Base-by-base conservation (phyloP, 2,113 vertebrate species). In the Zosterops lateralis region DNA sequence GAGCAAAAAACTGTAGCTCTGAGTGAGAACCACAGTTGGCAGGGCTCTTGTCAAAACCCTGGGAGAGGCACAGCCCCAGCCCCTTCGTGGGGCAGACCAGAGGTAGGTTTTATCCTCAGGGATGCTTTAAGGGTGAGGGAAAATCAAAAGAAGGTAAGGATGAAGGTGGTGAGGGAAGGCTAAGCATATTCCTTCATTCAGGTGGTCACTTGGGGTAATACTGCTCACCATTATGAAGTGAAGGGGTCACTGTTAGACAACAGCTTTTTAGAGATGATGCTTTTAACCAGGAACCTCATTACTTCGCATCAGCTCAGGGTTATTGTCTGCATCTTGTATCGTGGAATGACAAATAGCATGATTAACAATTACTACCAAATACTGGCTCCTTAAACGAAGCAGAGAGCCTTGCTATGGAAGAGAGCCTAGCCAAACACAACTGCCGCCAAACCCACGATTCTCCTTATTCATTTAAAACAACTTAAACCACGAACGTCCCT, bases 381-480 rank as follows among this genome's bases (percentile, higher is more conserved):
- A 47, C 72, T 14, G 58, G 40, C 80, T 93, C 71, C 60, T 93
- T 64, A 95, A 95, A 96, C 4, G 66, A 92, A 88, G 92, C 61
- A 91, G 78, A 93, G 56, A 83, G 76, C 82, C 73, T 91, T 91
- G 80, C 80, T 92, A 54, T 62, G 91, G 84, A 94, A 94, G 83
- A 93, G 8, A 87, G 70, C 85, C 56, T 29, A 84, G 93, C 32
- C 84, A 94, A 93, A 84, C 62, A 95, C 32, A 90, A 68, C 62
- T 7, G 4, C 89, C 14, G 58, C 29, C 45, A 22, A 88, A 78
- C 42, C 80, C 62, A 42, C 29, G 56, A 68, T 88, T 84, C 85
- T 53, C 44, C 50, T 71, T 74, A 74, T 79, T 92, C 96, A 95
- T 94, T 92, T 95, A 26, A 58, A 95, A 96, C 86, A 88, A 87